A percentile compares a stretch with the other conserved stretches of the same genome.
phyloP scores from a whole-genome alignment of 2,797 vertebrate species.

The Tinamus major region DNA sequence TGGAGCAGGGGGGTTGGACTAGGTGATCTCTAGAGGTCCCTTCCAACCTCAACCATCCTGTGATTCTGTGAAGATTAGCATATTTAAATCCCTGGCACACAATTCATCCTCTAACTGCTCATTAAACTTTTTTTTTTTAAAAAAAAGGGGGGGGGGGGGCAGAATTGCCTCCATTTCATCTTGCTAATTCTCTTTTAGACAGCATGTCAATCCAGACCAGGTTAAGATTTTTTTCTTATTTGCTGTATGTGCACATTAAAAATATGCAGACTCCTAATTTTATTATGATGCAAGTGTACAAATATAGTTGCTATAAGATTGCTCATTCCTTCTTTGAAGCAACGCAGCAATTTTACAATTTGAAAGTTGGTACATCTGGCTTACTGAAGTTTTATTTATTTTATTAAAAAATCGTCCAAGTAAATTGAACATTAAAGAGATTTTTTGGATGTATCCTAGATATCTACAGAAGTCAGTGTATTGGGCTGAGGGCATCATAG shows the following conservation, averaged over 20 bases:
- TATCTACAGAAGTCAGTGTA: constrained; percentile 57
- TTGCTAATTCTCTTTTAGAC: not conserved
- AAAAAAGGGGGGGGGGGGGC: not conserved
- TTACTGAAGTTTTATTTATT: constrained; percentile 14
- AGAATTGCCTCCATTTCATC: not conserved
- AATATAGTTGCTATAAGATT: not conserved
- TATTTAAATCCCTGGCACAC: not conserved
- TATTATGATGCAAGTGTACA: not conserved
- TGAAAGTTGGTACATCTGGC: not conserved
- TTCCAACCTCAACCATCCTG: too few species aligned
- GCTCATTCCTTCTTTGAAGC: not conserved
- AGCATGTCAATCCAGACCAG: not conserved
- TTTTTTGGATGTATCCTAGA: not conserved
- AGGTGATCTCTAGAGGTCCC: too few species aligned
- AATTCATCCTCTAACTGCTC: not conserved
- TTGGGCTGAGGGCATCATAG: constrained; percentile 89
- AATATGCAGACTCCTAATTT: not conserved
- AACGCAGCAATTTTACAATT: not conserved
- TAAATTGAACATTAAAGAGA: not conserved
- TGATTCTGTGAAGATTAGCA: not conserved
- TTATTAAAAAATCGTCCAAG: constrained; percentile 1
- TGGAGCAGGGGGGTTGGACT: too few species aligned
- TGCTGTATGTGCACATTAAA: not conserved
- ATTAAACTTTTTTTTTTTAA: not conserved
- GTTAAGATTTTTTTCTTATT: not conserved